Percentiles rank a stretch among this genome's conserved stretches.
Evolutionary conservation across 2,113 vertebrate genomes (phyloP).

Genomic region (Gopherus flavomarginatus): DNA sequence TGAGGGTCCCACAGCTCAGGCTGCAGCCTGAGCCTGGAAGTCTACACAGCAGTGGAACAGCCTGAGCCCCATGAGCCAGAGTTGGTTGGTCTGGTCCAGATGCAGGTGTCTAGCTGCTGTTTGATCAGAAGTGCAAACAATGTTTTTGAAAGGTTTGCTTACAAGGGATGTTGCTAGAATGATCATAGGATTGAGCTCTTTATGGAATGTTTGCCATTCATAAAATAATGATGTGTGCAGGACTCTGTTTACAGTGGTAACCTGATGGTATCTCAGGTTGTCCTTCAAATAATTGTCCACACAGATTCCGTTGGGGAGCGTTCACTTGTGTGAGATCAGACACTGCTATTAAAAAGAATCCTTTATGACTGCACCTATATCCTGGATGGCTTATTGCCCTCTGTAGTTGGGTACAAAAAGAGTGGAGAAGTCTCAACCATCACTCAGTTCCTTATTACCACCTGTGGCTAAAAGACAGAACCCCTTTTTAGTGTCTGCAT

Average conservation of each 20-base stretch:
- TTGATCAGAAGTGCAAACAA: neutral
- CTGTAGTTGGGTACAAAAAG: neutral
- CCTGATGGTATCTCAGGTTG: neutral
- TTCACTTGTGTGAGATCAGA: neutral
- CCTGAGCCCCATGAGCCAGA: neutral
- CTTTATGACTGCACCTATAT: neutral
- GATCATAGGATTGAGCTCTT: neutral
- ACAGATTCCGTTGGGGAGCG: neutral
- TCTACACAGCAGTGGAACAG: neutral
- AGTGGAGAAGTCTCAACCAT: neutral
- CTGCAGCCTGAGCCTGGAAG: neutral
- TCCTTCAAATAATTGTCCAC: neutral
- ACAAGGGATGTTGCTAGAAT: neutral
- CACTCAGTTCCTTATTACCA: neutral
- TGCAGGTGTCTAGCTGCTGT: neutral
- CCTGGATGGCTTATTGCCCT: neutral
- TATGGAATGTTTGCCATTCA: neutral
- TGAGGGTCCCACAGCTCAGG: neutral
- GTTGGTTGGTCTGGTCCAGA: neutral
- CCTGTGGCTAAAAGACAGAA: neutral
- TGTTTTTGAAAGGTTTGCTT: neutral
- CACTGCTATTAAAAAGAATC: neutral
- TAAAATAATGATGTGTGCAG: neutral
- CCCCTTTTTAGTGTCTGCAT: neutral
- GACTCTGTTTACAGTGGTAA: neutral